Conservation (phyloP, 2,113 vertebrate species). For the Mus pahari region DNA sequence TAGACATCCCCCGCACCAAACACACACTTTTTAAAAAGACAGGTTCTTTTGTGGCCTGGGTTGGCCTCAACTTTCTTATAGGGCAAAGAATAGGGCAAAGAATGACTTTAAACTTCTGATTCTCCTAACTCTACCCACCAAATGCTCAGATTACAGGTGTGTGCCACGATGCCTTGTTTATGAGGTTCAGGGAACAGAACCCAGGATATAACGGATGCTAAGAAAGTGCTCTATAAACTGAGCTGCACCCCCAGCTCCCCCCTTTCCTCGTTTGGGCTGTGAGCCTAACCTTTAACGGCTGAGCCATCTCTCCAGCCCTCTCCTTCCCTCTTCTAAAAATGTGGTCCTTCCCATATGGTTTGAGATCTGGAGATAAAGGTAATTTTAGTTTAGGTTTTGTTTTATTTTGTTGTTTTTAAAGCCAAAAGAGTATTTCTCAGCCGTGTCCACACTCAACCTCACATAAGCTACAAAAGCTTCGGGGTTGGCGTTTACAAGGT, state of each 20-base stretch:
- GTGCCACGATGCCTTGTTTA: not conserved
- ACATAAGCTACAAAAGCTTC: constrained; percentile 11
- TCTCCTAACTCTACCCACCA: not conserved
- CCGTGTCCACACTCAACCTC: not conserved
- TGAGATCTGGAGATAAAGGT: constrained; percentile 36
- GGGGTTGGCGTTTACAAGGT: constrained; percentile 12
- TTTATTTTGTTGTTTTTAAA: not conserved
- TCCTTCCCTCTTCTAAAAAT: not conserved
- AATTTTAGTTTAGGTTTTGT: not conserved
- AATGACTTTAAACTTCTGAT: not conserved
- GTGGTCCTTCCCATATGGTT: not conserved
- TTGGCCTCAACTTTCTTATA: not conserved
- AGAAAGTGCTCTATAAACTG: not conserved
- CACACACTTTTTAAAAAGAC: not conserved
- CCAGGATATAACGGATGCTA: not conserved
- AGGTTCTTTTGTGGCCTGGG: not conserved
- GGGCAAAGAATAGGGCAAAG: not conserved
- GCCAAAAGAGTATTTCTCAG: not conserved
- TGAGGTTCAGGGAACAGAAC: not conserved
- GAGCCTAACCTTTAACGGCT: not conserved
- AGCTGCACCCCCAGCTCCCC: not conserved
- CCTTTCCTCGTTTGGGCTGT: not conserved
- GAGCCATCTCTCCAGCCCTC: not conserved
- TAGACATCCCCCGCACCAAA: not conserved
- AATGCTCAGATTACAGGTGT: not conserved